Conservation (phyloP, 2,113 vertebrate genomes). For the Syrmaticus mikado region DNA sequence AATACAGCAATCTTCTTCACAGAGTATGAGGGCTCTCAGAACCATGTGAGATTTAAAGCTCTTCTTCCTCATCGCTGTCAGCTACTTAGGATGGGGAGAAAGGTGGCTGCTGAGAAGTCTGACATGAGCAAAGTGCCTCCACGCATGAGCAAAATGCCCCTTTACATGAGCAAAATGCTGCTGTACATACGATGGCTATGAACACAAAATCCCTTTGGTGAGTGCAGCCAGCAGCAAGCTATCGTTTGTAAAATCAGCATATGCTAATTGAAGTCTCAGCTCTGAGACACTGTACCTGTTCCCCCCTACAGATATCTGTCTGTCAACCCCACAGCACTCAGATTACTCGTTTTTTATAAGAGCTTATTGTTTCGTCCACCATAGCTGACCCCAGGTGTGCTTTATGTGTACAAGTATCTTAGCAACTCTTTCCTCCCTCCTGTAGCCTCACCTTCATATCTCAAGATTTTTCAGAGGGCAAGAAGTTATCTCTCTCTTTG, state of each 20-base stretch:
- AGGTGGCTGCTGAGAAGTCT: neutral
- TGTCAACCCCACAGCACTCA: neutral
- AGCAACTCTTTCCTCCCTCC: neutral
- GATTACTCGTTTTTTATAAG: neutral
- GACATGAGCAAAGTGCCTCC: neutral
- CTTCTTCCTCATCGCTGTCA: neutral
- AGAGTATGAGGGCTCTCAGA: neutral
- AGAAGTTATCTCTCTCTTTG: neutral
- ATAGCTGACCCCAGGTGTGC: neutral
- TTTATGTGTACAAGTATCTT: rapidly evolving
- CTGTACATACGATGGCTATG: rapidly evolving
- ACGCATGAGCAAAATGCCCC: neutral
- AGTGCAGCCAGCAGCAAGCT: neutral
- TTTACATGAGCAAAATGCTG: neutral
- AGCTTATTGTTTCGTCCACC: neutral
- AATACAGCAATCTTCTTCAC: neutral
- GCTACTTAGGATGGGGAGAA: neutral
- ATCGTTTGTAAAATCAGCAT: neutral
- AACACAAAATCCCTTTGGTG: neutral
- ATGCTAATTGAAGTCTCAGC: rapidly evolving
- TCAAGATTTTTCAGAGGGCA: neutral
- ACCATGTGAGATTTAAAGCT: neutral
- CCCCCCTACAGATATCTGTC: neutral
- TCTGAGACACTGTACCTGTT: neutral
- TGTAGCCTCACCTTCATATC: neutral